Evolutionary conservation across 2,113 vertebrate genomes (phyloP).

Genomic region (Bubalus kerabau): DNA sequence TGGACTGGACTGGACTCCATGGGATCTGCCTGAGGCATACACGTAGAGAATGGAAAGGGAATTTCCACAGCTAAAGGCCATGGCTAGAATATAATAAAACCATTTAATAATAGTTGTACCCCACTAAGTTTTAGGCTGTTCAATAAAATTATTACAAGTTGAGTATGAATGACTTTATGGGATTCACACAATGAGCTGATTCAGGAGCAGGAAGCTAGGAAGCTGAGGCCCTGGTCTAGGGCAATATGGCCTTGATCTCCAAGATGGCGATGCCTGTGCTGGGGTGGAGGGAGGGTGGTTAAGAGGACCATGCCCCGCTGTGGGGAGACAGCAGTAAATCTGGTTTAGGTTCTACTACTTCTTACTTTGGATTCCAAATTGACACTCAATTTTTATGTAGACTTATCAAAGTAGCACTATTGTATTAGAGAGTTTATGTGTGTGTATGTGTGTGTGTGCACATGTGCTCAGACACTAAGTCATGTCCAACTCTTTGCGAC

Average conservation of each 20-base stretch:
- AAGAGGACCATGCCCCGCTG: accelerated
- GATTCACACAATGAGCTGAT: not conserved
- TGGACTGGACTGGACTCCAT: not conserved
- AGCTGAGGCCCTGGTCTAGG: not conserved
- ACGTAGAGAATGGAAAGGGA: not conserved
- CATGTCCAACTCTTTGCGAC: not conserved
- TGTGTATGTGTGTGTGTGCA: not conserved
- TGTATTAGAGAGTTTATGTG: not conserved
- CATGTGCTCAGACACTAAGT: not conserved
- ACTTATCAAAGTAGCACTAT: not conserved
- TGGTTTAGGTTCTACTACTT: not conserved
- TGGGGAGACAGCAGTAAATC: too few relatives aligned
- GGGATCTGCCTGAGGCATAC: not conserved
- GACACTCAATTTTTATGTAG: not conserved
- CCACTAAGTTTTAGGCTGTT: not conserved
- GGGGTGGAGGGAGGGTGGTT: not conserved
- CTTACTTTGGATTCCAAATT: not conserved
- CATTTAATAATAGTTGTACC: not conserved
- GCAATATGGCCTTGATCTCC: not conserved
- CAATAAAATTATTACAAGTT: constrained; percentile 9
- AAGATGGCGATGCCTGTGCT: not conserved
- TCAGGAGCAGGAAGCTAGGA: not conserved
- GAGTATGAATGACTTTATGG: not conserved
- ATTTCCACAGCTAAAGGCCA: not conserved
- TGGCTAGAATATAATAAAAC: not conserved